Base-by-base conservation (phyloP, 2,113 vertebrate species). In the Cyprinodon tularosa region DNA sequence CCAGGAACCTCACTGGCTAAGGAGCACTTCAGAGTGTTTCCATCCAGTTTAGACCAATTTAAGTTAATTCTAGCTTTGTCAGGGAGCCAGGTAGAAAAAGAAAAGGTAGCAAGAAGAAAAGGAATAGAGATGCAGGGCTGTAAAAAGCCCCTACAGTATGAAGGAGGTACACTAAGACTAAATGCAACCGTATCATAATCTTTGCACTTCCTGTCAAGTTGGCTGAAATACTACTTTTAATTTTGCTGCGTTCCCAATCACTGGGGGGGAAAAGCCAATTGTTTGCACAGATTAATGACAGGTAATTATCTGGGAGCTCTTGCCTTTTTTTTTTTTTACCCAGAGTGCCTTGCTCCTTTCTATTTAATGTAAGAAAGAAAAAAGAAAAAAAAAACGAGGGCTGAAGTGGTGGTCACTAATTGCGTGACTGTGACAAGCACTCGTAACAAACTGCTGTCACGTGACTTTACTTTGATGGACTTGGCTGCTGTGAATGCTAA, bases 231-330 rank as follows among this genome's bases (percentile, higher is more conserved):
- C 37, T 47, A 90, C 85, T 91, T 91, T 90, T 92, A 83, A 91
- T 93, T 93, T 91, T 69, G 84, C 76, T 42, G 71, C 88, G 76
- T 86, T 87, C 66, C 67, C 84, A 84, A 93, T 93, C 88, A 87
- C 66, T 15, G 29, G 77, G 80, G 83, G 83, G 88, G 77, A 86
- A 83, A 91, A 92, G 89, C 88, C 84, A 91, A 93, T 87, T 80
- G 90, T 94, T 94, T 94, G 92, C 91, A 93, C 89, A 91, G 89
- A 93, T 91, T 93, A 91, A 93, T 87, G 80, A 80, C 81, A 89
- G 86, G 90, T 88, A 80, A 91, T 93, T 85, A 85, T 91, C 81
- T 68, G 79, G 77, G 76, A 85, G 77, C 78, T 77, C 78, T 77
- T 61, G 60, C 75, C 81, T 87, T 45, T 75, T 89, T 80, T 89